phyloP scores from a whole-genome alignment of 2,797 vertebrate species.

The Sebastes itinus region DNA sequence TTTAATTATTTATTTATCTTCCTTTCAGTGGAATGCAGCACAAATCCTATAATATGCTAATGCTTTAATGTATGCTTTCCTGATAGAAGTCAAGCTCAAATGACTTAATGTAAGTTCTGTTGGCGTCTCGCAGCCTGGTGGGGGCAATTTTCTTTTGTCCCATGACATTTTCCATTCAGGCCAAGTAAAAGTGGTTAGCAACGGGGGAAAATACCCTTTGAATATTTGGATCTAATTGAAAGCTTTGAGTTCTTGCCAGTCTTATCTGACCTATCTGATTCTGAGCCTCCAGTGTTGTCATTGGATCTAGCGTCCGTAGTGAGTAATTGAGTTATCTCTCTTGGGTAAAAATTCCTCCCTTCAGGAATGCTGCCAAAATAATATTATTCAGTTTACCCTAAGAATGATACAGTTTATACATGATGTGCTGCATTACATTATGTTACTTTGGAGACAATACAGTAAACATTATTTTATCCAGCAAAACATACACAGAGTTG shows the following conservation, averaged over 20 bases:
- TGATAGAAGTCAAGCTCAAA: neutral
- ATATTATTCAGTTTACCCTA: constrained; percentile 7
- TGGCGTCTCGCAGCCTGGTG: neutral
- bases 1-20: neutral
- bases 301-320: neutral
- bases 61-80: neutral
- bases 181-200: neutral
- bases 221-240: neutral
- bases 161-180: neutral
- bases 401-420: neutral
- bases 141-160: neutral
- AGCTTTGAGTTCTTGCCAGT: neutral
- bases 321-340: neutral
- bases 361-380: constrained; percentile 22
- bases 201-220: neutral
- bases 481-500: neutral
- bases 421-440: neutral
- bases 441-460: neutral
- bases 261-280: neutral
- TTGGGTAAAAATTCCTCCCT: neutral
- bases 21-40: neutral
- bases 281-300: neutral
- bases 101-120: neutral
- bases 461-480: neutral
- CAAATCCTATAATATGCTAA: neutral